Base-by-base conservation (phyloP, 2,888 invertebrate genomes). In the Callimorpha dominula region DNA sequence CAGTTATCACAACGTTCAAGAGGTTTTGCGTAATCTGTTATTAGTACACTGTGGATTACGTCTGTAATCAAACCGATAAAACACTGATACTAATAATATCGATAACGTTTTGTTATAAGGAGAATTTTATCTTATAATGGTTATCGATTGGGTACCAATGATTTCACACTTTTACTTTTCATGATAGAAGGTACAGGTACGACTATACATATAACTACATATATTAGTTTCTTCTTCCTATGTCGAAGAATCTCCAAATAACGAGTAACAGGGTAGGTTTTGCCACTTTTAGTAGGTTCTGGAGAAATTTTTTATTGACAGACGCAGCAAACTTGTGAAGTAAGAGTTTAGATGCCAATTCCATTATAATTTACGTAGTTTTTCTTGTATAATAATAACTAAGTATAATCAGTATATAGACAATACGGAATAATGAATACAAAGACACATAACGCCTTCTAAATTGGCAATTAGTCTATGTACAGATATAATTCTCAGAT, bases 381-480 rank as follows among this genome's bases (percentile, higher is more conserved):
- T 52, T 52, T 15, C 17, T 17, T 52, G 0, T 17, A 17, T 52
- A 17, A 46, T 9, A 46, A 46, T 9, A 46, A 60, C 31, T 31
- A 31, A 31, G 1, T 31, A 31, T 31, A 31, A 31, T 31, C 31
- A 2, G 62, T 62, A 40, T 62, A 14, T 40, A 42, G 40, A 62
- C 42, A 62, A 62, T 40, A 62, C 40, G 17, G 43, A 15, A 43
- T 43, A 4, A 11, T 65, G 31, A 49, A 31, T 20, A 14, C 20
- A 40, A 49, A 50, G 3, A 11, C 4, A 50, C 49, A 50, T 14
- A 15, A 50, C 64, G 68, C 62, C 65, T 60, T 54, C 68, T 64
- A 74, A 83, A 81, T 75, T 77, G 73, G 66, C 66, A 74, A 74
- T 54, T 73, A 63, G 70, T 14, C 15, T 3, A 4, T 42, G 6